Percentiles rank a stretch among this genome's conserved stretches.
Evolutionary conservation across 1,140 invertebrate genomes (phyloP).

Genomic region (Drosophila subobscura): DNA sequence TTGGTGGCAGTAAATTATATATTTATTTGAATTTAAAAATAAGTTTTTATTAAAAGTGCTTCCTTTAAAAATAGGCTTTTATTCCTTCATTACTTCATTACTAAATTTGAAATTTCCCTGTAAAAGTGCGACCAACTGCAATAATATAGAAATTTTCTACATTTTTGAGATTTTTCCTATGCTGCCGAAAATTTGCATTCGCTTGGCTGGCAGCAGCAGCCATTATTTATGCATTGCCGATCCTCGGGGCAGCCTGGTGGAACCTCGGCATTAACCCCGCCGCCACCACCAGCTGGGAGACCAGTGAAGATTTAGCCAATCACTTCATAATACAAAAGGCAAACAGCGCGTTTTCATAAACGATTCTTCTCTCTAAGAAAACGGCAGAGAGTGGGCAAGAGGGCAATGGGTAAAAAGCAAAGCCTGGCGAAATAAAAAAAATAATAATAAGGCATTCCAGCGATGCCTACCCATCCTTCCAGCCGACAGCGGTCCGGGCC

Average conservation of each 20-base stretch:
- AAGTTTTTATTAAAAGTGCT: no score
- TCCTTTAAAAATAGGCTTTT: no score
- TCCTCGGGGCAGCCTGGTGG: constrained; percentile 3
- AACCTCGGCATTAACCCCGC: constrained; percentile 25
- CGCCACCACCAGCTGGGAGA: constrained; percentile 11
- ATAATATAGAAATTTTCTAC: not conserved
- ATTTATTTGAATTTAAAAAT: no score
- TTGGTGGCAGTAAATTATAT: no score
- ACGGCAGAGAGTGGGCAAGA: not conserved
- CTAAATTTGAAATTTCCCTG: no score
- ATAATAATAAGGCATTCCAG: constrained; percentile 39
- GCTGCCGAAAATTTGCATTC: not conserved
- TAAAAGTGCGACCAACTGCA: no score
- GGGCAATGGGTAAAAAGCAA: constrained; percentile 1
- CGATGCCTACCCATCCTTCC: constrained; percentile 17
- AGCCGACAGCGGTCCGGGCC: constrained; percentile 19
- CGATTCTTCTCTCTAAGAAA: constrained; percentile 30
- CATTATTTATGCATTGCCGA: constrained; percentile 9
- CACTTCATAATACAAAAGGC: constrained; percentile 37
- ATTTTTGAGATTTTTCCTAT: not conserved
- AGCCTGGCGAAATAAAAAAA: constrained; percentile 11
- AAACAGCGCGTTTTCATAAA: constrained; percentile 35
- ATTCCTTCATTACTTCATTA: no score
- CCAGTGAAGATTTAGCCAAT: constrained; percentile 21
- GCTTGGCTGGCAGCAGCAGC: no score